A percentile compares a stretch with the other conserved stretches of the same genome.
Conservation (phyloP, 2,888 invertebrate species). For the Protula sp. region DNA sequence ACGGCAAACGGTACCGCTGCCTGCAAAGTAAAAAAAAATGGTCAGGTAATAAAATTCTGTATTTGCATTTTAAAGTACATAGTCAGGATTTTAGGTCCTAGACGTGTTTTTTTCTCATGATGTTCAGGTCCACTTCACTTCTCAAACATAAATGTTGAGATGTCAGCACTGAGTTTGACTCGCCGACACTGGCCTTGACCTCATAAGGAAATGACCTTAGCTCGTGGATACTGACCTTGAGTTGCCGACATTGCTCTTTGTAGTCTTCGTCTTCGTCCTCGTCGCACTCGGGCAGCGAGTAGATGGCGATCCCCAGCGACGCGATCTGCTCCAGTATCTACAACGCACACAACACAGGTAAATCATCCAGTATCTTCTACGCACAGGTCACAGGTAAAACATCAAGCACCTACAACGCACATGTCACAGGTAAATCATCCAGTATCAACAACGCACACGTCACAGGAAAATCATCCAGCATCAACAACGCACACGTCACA, state of each 20-base stretch:
- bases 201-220: too few relatives aligned
- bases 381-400: too few relatives aligned
- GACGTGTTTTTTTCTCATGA: too few relatives aligned
- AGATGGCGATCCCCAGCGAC: conserved; percentile 85
- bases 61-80: neutral
- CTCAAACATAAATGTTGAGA: too few relatives aligned
- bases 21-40: conserved; percentile 30
- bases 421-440: too few relatives aligned
- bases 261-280: conserved; percentile 93
- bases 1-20: conserved; percentile 96
- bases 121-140: too few relatives aligned
- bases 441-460: too few relatives aligned
- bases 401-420: too few relatives aligned
- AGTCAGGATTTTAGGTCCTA: neutral
- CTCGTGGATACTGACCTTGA: conserved; percentile 48
- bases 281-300: conserved; percentile 91
- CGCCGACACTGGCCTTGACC: too few relatives aligned
- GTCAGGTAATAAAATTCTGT: neutral
- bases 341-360: neutral
- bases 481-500: too few relatives aligned
- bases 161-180: too few relatives aligned
- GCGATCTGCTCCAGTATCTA: conserved; percentile 86
- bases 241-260: conserved; percentile 59
- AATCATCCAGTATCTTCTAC: neutral
- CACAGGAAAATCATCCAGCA: too few relatives aligned